Conservation (phyloP, 1,140 invertebrate genomes). For the Drosophila saltans region DNA sequence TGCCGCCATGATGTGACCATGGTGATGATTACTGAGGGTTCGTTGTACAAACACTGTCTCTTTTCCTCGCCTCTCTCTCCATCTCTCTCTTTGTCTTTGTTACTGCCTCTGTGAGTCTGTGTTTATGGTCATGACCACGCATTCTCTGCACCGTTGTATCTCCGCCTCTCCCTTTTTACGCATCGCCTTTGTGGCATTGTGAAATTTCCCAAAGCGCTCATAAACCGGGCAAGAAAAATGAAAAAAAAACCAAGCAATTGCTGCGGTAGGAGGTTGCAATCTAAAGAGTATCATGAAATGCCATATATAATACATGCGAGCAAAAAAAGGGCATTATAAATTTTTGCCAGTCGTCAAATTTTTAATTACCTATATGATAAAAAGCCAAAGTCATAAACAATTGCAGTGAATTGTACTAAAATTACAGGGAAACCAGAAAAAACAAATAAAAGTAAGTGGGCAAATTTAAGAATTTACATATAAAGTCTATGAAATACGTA, state of each 20-base stretch:
- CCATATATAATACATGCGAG: neutral
- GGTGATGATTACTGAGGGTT: conserved; percentile 18
- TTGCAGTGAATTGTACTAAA: neutral
- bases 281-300: conserved; percentile 9
- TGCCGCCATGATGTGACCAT: neutral
- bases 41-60: neutral
- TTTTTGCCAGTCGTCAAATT: conserved; percentile 5
- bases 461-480: too few relatives aligned
- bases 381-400: conserved; percentile 8
- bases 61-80: neutral
- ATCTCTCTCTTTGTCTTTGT: neutral
- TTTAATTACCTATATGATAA: conserved; percentile 12
- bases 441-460: too few relatives aligned
- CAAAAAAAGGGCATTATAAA: conserved; percentile 1
- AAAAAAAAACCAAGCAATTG: conserved; percentile 14
- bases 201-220: conserved; percentile 76
- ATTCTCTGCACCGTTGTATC: conserved; percentile 4
- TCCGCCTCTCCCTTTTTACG: neutral
- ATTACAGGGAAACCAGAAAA: neutral
- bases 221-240: conserved; percentile 62
- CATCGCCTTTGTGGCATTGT: conserved; percentile 60
- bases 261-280: conserved; percentile 10
- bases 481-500: too few relatives aligned
- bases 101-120: conserved; percentile 7
- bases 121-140: conserved; percentile 9